Percentiles rank a stretch among this genome's conserved stretches.
Evolutionary conservation across 2,888 invertebrate genomes (phyloP).

Genomic region (Mythimna impura): DNA sequence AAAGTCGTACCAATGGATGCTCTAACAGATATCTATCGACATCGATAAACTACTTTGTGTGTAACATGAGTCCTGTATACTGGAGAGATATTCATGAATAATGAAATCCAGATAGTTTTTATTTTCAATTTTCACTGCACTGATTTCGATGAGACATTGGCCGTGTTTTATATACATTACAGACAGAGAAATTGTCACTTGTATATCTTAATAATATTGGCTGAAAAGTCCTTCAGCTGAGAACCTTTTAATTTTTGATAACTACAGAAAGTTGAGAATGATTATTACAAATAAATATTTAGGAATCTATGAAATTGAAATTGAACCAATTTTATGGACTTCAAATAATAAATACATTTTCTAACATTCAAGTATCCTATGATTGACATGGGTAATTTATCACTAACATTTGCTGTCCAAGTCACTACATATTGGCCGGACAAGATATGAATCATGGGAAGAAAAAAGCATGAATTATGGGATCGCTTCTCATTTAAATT

Average conservation of each 20-base stretch:
- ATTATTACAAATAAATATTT: background rate
- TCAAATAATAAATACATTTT: background rate
- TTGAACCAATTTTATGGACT: constrained; percentile 40
- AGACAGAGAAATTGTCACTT: background rate
- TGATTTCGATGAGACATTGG: constrained; percentile 16
- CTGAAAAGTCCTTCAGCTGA: background rate
- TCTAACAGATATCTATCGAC: constrained; percentile 35
- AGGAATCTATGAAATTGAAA: constrained; percentile 24
- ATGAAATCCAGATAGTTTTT: constrained; percentile 18
- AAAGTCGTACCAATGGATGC: constrained; percentile 16
- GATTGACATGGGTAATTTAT: too few relatives aligned
- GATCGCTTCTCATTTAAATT: background rate
- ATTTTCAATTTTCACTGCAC: constrained; percentile 19
- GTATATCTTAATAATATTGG: background rate
- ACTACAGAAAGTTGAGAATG: background rate
- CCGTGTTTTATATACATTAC: background rate
- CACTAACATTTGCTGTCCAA: too few relatives aligned
- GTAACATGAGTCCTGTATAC: constrained; percentile 32
- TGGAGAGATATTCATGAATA: background rate
- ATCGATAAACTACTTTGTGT: constrained; percentile 34
- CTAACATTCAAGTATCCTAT: background rate
- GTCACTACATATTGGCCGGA: too few relatives aligned
- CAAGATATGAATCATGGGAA: too few relatives aligned
- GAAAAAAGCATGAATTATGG: constrained; percentile 11
- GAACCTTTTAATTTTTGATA: background rate